phyloP scores from a whole-genome alignment of 2,888 invertebrate genomes.

The Choreutis nemorana region DNA sequence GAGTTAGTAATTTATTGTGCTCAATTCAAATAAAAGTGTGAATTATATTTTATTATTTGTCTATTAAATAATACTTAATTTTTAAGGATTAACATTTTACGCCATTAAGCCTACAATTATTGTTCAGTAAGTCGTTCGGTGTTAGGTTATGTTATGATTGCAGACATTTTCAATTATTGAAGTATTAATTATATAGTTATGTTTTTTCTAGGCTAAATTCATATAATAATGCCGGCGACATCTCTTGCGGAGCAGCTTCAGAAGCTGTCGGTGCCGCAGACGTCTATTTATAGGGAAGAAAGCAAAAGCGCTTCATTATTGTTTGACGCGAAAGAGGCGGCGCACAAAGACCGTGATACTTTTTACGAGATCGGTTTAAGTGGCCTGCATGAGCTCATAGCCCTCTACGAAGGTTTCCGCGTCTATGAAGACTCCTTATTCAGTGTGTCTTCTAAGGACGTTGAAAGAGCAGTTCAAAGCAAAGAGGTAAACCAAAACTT shows the following conservation, averaged over 20 bases:
- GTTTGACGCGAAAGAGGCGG: conserved; percentile 91
- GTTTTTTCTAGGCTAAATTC: too few species aligned
- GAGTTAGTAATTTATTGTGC: too few species aligned
- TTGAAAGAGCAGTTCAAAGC: conserved; percentile 83
- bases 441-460: conserved; percentile 74
- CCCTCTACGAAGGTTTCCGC: conserved; percentile 75
- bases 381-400: conserved; percentile 84
- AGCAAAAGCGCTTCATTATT: conserved; percentile 82
- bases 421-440: conserved; percentile 82
- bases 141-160: too few species aligned
- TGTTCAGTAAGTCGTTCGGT: too few species aligned
- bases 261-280: conserved; percentile 79
- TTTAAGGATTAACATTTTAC: too few species aligned
- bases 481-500: conserved; percentile 78
- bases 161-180: too few species aligned
- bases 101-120: too few species aligned
- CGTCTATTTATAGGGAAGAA: conserved; percentile 69
- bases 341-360: conserved; percentile 82
- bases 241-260: conserved; percentile 82
- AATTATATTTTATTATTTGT: too few species aligned
- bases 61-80: too few species aligned
- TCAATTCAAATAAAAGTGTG: too few species aligned
- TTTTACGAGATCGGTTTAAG: conserved; percentile 87
- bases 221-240: too few species aligned
- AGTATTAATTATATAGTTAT: too few species aligned